These are phyloP conservation scores for Orussus abietinus DNA, from an alignment of 1,140 invertebrate species.

Conservation along the genomic window DNA sequence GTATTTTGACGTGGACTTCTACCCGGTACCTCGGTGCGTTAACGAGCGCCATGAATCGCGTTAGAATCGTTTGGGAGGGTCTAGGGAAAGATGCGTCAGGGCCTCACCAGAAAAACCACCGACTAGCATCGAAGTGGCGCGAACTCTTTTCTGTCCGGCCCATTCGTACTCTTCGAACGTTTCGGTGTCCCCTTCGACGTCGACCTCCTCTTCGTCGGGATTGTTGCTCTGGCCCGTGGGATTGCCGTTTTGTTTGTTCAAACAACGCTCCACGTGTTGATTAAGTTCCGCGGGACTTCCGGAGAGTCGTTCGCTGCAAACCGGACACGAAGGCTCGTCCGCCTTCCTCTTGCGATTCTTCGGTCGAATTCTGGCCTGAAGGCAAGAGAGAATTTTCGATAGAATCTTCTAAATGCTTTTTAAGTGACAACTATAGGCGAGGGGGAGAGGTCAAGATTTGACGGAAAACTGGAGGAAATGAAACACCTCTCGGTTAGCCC, in stretches of 20 bases:
- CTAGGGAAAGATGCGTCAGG: no score
- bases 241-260: constrained; percentile 58
- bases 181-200: constrained; percentile 65
- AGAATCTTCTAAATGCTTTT: background rate
- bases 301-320: constrained; percentile 66
- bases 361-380: constrained; percentile 58
- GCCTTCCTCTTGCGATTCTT: constrained; percentile 67
- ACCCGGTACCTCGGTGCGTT: no score
- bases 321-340: constrained; percentile 69
- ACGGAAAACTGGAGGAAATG: constrained; percentile 3
- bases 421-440: constrained; percentile 6
- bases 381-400: constrained; percentile 3
- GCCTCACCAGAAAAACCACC: constrained; percentile 67
- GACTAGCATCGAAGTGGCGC: constrained; percentile 65
- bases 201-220: constrained; percentile 64
- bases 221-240: constrained; percentile 34
- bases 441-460: constrained; percentile 4
- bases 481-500: constrained; percentile 70
- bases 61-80: no score
- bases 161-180: constrained; percentile 78
- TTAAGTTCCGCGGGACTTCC: constrained; percentile 68
- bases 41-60: no score
- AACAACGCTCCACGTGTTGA: constrained; percentile 72
- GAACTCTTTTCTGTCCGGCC: constrained; percentile 72
- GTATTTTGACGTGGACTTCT: no score